Evolutionary conservation across 2,797 vertebrate species (phyloP).

Genomic region (Sebastes nivosus): DNA sequence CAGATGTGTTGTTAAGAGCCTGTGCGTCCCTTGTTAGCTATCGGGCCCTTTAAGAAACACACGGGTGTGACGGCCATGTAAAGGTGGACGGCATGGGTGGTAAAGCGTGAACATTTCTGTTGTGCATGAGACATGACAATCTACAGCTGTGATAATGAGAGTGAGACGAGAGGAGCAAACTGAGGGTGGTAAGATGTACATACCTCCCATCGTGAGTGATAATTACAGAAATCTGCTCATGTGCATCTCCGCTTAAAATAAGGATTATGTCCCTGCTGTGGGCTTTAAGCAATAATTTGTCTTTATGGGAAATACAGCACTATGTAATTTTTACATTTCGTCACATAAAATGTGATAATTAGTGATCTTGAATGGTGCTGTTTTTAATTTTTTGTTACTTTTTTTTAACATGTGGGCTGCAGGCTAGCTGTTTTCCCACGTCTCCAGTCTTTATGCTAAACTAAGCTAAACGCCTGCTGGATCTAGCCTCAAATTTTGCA

Average conservation of each 20-base stretch:
- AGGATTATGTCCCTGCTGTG: neutral
- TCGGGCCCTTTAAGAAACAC: neutral
- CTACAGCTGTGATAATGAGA: neutral
- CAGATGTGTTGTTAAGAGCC: slow-evolving; percentile 17
- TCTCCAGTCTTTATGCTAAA: neutral
- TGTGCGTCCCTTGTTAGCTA: slow-evolving; percentile 1
- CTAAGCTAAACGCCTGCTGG: neutral
- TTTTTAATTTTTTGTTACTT: neutral
- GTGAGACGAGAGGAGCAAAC: neutral
- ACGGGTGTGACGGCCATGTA: neutral
- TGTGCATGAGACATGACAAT: neutral
- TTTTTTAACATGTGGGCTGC: neutral
- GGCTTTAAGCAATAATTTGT: neutral
- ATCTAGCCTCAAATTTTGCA: neutral
- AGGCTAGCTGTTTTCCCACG: neutral
- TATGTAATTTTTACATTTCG: neutral
- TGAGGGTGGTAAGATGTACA: neutral
- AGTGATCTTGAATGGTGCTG: neutral
- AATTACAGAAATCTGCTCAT: neutral
- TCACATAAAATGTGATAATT: neutral
- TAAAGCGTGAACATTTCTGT: neutral
- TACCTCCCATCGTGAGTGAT: neutral
- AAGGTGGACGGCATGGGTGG: neutral
- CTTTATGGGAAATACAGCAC: neutral
- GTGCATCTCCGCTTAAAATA: neutral